These are phyloP conservation scores for Nesoenas mayeri DNA, from an alignment of 2,113 vertebrate species.

Conservation along the genomic window DNA sequence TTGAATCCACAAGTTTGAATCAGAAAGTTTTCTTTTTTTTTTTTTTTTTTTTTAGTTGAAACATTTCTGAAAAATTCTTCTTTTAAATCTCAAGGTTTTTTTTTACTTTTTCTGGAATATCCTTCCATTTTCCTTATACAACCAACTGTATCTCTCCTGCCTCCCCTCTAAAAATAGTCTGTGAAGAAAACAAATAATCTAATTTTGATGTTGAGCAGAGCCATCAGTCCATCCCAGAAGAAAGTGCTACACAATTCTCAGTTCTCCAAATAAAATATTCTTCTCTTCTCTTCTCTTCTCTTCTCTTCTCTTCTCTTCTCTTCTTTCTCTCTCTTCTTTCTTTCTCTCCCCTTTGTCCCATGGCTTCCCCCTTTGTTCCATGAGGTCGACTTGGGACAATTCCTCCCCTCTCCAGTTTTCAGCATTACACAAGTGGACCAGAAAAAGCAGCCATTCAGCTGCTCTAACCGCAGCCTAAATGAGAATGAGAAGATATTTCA, in stretches of 20 bases:
- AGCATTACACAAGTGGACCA: conserved; percentile 58
- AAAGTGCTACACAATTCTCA: neutral
- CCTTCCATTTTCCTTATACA: conserved; percentile 20
- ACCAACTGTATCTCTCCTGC: neutral
- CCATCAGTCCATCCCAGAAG: neutral
- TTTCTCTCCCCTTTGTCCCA: neutral
- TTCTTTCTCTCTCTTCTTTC: no score
- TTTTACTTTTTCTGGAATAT: conserved; percentile 3
- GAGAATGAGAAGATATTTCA: conserved; percentile 54
- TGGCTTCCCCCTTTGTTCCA: neutral
- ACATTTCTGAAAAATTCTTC: neutral
- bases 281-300: no score
- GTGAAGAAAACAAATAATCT: conserved; percentile 23
- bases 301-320: no score
- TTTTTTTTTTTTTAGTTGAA: neutral
- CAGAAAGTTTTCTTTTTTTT: neutral
- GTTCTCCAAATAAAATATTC: neutral
- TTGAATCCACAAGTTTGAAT: neutral
- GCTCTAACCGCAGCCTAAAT: conserved; percentile 44
- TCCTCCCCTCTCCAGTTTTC: conserved; percentile 21
- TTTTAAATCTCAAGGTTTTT: neutral
- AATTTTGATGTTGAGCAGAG: neutral
- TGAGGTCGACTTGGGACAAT: conserved; percentile 45
- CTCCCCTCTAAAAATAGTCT: neutral
- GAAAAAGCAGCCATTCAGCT: conserved; percentile 56